These are phyloP conservation scores for Lithosia quadra DNA, from an alignment of 2,888 invertebrate species.

Conservation along the genomic window DNA sequence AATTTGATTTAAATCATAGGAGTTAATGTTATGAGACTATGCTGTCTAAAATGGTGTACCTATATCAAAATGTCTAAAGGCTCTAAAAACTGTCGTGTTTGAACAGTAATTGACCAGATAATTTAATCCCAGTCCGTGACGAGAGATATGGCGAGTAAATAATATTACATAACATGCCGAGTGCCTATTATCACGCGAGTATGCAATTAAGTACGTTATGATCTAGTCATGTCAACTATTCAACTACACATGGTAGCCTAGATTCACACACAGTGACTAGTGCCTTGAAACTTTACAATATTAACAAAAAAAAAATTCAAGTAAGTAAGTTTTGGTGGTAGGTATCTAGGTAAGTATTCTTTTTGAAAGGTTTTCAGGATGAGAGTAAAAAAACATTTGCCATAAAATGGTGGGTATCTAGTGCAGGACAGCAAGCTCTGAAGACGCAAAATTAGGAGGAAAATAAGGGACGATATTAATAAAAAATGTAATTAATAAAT, in stretches of 20 bases:
- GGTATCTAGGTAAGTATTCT: not conserved
- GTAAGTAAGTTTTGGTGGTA: too few relatives aligned
- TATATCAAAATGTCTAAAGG: not conserved
- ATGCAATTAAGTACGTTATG: constrained; percentile 1
- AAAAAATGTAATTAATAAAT: too few relatives aligned
- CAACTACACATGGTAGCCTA: not conserved
- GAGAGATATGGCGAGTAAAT: not conserved
- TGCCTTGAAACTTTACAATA: too few relatives aligned
- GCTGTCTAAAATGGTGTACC: not conserved
- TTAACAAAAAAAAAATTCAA: too few relatives aligned
- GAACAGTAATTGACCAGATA: constrained; percentile 6
- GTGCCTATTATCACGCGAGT: not conserved
- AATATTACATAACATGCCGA: not conserved
- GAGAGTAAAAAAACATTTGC: not conserved
- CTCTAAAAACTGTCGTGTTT: not conserved
- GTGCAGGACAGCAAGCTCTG: too few relatives aligned
- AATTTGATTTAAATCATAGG: not conserved
- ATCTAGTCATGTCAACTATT: not conserved
- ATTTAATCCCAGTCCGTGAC: constrained; percentile 9
- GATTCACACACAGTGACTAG: not conserved
- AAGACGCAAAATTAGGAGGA: too few relatives aligned
- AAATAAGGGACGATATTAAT: too few relatives aligned
- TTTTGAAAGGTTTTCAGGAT: not conserved
- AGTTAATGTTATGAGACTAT: not conserved
- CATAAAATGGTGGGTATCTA: too few relatives aligned